These are phyloP conservation scores for Shargacucullia verbasci DNA, from an alignment of 2,888 invertebrate species.

Conservation along the genomic window DNA sequence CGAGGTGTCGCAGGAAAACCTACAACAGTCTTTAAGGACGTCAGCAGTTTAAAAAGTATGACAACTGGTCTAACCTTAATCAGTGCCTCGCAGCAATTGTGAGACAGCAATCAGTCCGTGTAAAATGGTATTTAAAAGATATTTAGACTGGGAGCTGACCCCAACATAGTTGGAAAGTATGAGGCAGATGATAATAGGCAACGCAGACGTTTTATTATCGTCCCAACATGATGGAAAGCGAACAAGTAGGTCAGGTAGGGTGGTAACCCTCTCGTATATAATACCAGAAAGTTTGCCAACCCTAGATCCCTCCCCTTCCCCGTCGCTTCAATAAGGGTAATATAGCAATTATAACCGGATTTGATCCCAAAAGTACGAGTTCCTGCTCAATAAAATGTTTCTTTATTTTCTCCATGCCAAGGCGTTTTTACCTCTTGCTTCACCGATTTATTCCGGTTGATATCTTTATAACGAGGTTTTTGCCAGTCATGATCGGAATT, in stretches of 20 bases:
- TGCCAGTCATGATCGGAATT: conserved; percentile 12
- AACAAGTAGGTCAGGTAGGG: conserved; percentile 2
- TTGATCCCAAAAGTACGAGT: not conserved
- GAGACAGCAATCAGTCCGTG: too few relatives aligned
- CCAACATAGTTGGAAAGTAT: too few relatives aligned
- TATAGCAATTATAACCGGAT: not conserved
- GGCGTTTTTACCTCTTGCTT: not conserved
- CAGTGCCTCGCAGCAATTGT: too few relatives aligned
- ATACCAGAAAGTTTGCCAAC: not conserved
- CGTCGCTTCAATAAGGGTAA: not conserved
- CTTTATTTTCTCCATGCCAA: not conserved
- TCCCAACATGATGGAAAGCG: conserved; percentile 6
- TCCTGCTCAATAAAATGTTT: conserved; percentile 8
- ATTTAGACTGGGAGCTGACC: too few relatives aligned
- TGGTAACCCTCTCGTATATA: conserved; percentile 12
- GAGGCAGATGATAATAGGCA: too few relatives aligned
- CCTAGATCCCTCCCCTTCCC: conserved; percentile 4
- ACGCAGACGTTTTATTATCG: not conserved
- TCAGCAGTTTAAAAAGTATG: too few relatives aligned
- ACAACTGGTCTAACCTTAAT: too few relatives aligned
- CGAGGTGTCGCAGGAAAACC: too few relatives aligned
- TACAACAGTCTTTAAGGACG: too few relatives aligned
- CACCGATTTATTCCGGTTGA: not conserved
- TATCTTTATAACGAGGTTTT: not conserved
- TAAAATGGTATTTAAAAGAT: too few relatives aligned